Evolutionary conservation across 2,113 vertebrate species (phyloP).

Genomic region (Oryctolagus cuniculus): mOryCun1.1 NC_091438.1:44676501-44677000

Average conservation of each 20-base stretch:
- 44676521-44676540: not conserved
- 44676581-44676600: not conserved
- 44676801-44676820: not conserved
- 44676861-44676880: slow-evolving; percentile 91
- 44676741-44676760: not conserved
- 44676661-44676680: not conserved
- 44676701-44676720: not conserved
- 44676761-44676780: not conserved
- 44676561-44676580: not conserved
- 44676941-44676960: slow-evolving; percentile 93
- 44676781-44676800: not conserved
- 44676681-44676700: not conserved
- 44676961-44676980: slow-evolving; percentile 91
- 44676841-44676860: slow-evolving; percentile 85
- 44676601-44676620: too few species aligned
- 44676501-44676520: not conserved
- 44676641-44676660: not conserved
- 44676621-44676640: not conserved
- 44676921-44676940: slow-evolving; percentile 95
- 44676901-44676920: slow-evolving; percentile 94
- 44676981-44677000: slow-evolving; percentile 91
- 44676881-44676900: slow-evolving; percentile 92
- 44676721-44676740: not conserved
- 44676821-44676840: not conserved
- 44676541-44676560: not conserved